Evolutionary conservation across 2,888 invertebrate genomes (phyloP).

Genomic region (Melanargia galathea): DNA sequence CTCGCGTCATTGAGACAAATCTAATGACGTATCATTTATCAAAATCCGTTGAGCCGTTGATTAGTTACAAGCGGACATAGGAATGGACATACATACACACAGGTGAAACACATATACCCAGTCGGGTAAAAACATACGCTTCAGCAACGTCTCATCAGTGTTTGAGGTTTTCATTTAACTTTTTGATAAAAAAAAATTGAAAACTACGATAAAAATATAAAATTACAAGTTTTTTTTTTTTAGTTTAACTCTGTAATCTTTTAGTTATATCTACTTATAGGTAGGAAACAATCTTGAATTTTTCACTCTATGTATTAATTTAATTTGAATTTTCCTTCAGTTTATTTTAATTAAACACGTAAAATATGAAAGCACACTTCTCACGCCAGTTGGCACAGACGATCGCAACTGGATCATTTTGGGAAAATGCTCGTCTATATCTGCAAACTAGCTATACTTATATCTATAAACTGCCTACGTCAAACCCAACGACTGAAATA

Average conservation of each 20-base stretch:
- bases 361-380: neutral
- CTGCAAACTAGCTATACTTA: too few species aligned
- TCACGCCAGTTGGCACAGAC: slow-evolving; percentile 42
- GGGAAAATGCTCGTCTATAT: slow-evolving; percentile 44
- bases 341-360: neutral
- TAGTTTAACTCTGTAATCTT: too few species aligned
- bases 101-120: too few species aligned
- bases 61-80: too few species aligned
- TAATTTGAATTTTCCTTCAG: neutral
- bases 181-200: too few species aligned
- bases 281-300: neutral
- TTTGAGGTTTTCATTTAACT: slow-evolving; percentile 3
- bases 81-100: too few species aligned
- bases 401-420: slow-evolving; percentile 50
- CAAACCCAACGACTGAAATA: slow-evolving; percentile 10
- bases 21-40: too few species aligned
- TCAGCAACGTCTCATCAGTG: neutral
- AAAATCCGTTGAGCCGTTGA: too few species aligned
- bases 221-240: too few species aligned
- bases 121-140: neutral
- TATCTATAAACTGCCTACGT: slow-evolving; percentile 25
- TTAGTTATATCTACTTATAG: too few species aligned
- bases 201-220: neutral
- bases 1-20: too few species aligned
- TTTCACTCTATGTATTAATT: neutral